Percentiles rank a stretch among this genome's conserved stretches.
Evolutionary conservation across 2,888 invertebrate species (phyloP).

Genomic region (Miltochrista miniata): DNA sequence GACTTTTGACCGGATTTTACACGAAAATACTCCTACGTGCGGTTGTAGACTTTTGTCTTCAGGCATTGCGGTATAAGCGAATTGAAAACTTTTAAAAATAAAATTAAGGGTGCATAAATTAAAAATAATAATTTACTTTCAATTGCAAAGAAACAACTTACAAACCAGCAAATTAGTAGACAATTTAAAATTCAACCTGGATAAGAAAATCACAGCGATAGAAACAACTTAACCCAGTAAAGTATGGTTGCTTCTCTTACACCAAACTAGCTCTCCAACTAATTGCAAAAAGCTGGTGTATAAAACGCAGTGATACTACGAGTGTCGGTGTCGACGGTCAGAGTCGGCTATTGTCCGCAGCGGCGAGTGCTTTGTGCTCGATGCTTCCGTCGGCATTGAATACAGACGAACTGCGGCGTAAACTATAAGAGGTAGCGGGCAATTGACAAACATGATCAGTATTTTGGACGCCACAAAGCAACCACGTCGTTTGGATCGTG

Average conservation of each 20-base stretch:
- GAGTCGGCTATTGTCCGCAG: conserved; percentile 46
- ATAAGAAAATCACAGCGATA: neutral
- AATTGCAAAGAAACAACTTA: too few relatives aligned
- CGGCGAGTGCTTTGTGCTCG: conserved; percentile 43
- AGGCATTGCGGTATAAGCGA: too few relatives aligned
- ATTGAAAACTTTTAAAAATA: too few relatives aligned
- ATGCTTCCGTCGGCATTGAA: conserved; percentile 45
- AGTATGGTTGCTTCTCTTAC: neutral
- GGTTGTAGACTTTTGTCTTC: too few relatives aligned
- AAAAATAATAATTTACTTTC: too few relatives aligned
- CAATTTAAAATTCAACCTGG: too few relatives aligned
- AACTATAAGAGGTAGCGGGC: conserved; percentile 11
- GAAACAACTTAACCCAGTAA: neutral
- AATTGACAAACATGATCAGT: too few relatives aligned
- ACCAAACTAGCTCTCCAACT: conserved; percentile 1
- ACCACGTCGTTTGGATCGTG: too few relatives aligned
- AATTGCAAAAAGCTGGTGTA: conserved; percentile 11
- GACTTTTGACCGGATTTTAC: too few relatives aligned
- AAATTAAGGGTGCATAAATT: too few relatives aligned
- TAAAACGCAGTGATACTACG: conserved; percentile 12
- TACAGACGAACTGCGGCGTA: conserved; percentile 23
- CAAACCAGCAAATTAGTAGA: too few relatives aligned
- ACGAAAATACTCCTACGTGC: too few relatives aligned
- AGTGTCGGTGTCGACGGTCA: conserved; percentile 17
- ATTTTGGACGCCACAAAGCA: neutral